Conservation (phyloP, 2,888 invertebrate genomes). For the Nephrotoma guestfalica region DNA sequence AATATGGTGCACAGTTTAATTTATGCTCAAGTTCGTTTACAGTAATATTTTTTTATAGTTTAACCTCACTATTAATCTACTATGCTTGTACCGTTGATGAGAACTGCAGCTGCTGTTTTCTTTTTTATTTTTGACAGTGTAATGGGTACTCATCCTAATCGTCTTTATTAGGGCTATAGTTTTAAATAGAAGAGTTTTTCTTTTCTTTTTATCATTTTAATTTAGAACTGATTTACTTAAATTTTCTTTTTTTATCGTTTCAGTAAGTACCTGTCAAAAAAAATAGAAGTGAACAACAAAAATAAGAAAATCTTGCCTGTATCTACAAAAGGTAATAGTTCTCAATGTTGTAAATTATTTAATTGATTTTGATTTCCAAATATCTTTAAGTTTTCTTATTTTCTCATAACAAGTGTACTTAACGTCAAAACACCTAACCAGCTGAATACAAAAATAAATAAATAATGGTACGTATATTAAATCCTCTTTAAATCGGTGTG, state of each 20-base stretch:
- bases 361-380: background rate
- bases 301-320: background rate
- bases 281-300: background rate
- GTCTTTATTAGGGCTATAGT: too few relatives aligned
- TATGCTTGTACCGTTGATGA: background rate
- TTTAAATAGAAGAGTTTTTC: too few relatives aligned
- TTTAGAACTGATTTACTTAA: background rate
- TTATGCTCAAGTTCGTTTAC: background rate
- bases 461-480: too few relatives aligned
- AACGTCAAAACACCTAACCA: too few relatives aligned
- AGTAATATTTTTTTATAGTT: background rate
- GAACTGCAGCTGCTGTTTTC: background rate
- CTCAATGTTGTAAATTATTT: background rate
- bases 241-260: background rate
- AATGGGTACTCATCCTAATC: background rate
- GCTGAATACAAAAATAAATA: too few relatives aligned
- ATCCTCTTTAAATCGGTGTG: too few relatives aligned
- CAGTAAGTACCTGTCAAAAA: background rate
- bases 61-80: background rate
- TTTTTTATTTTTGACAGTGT: background rate
- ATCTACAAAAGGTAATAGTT: background rate
- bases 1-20: background rate
- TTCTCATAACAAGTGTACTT: too few relatives aligned
- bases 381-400: too few relatives aligned
- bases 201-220: background rate